Conservation (phyloP, 2,113 vertebrate genomes). For the Gorilla gorilla region DNA sequence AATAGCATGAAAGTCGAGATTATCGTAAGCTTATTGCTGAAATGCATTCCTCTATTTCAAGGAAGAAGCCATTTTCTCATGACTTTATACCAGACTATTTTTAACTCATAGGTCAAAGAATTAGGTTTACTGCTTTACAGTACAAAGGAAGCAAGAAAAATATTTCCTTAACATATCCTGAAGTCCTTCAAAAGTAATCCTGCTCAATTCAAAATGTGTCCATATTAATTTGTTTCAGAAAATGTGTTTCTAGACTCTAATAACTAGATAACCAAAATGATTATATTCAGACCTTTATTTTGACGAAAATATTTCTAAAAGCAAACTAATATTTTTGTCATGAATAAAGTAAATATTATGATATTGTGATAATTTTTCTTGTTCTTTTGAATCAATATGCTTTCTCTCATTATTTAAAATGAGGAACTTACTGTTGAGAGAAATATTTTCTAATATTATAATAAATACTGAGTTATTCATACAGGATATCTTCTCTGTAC, state of each 20-base stretch:
- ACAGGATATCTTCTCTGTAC: neutral
- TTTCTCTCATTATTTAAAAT: slow-evolving; percentile 46
- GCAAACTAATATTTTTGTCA: slow-evolving; percentile 28
- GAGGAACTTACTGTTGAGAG: neutral
- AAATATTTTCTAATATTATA: slow-evolving; percentile 6
- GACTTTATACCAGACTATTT: slow-evolving; percentile 7
- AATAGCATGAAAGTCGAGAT: neutral
- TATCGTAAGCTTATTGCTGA: neutral
- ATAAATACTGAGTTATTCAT: neutral
- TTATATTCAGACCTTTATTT: slow-evolving; percentile 16
- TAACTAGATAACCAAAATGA: neutral
- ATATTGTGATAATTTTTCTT: slow-evolving; percentile 3
- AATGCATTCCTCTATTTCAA: neutral
- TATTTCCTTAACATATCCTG: neutral
- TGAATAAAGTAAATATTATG: slow-evolving; percentile 41
- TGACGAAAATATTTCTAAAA: slow-evolving; percentile 14
- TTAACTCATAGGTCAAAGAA: neutral
- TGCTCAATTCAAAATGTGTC: slow-evolving; percentile 17
- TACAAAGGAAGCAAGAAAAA: neutral
- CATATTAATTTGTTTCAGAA: neutral
- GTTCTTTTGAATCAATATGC: neutral
- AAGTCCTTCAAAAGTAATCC: slow-evolving; percentile 43
- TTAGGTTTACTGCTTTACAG: neutral
- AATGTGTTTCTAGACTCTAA: neutral
- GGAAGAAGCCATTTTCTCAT: neutral